Evolutionary conservation across 2,888 invertebrate species (phyloP).

Genomic region (Iphiclides podalirius): DNA sequence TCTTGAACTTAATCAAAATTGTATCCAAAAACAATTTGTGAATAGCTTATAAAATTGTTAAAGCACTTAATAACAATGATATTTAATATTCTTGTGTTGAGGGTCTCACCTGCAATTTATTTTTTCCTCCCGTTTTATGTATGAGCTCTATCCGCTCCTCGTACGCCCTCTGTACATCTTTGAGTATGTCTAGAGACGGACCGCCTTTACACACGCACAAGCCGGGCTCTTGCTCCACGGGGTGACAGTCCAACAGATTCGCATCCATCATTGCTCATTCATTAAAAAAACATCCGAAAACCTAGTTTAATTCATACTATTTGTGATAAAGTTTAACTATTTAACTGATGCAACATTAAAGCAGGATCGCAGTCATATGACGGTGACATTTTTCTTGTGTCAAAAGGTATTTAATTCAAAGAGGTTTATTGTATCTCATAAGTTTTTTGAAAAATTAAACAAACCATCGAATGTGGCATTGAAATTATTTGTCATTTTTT

Average conservation of each 20-base stretch:
- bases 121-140: constrained; percentile 60
- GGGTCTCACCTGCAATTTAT: constrained; percentile 54
- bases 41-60: too few species aligned
- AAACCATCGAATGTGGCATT: neutral
- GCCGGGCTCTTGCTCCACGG: constrained; percentile 40
- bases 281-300: neutral
- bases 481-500: too few species aligned
- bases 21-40: too few species aligned
- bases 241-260: constrained; percentile 42
- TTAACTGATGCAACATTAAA: neutral
- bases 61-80: too few species aligned
- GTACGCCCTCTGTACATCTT: constrained; percentile 82
- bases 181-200: constrained; percentile 69
- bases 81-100: too few species aligned
- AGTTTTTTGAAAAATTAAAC: neutral
- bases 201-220: constrained; percentile 43
- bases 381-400: neutral
- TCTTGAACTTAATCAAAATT: too few species aligned
- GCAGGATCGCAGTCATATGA: neutral
- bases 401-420: too few species aligned
- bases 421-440: neutral
- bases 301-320: constrained; percentile 14
- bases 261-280: constrained; percentile 37
- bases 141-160: constrained; percentile 80
- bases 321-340: constrained; percentile 1